These are phyloP conservation scores for Astropecten irregularis DNA, from an alignment of 53 echinoderm and acorn worm species.

Conservation along the genomic window DNA sequence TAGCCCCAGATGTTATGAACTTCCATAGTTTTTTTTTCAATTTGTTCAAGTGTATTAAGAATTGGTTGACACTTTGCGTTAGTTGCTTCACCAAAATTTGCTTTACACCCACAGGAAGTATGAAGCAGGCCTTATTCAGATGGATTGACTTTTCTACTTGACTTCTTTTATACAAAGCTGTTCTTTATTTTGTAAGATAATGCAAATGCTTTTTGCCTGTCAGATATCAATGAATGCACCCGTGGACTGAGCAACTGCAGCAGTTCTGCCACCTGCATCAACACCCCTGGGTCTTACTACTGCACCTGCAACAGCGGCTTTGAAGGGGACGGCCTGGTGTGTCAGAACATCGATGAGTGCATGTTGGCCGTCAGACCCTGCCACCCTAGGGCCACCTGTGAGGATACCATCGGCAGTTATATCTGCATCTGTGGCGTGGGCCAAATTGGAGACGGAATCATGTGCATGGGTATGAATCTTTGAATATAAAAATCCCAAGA, in stretches of 20 bases:
- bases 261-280: constrained; percentile 60
- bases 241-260: constrained; percentile 71
- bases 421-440: constrained; percentile 70
- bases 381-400: constrained; percentile 71
- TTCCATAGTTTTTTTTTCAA: too few relatives aligned
- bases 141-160: too few relatives aligned
- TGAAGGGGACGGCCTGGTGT: constrained; percentile 63
- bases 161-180: too few relatives aligned
- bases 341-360: constrained; percentile 80
- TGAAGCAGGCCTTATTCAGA: too few relatives aligned
- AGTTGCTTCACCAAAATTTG: too few relatives aligned
- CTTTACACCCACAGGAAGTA: too few relatives aligned
- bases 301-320: constrained; percentile 75
- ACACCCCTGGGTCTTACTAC: constrained; percentile 66
- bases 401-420: constrained; percentile 74
- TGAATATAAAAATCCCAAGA: too few relatives aligned
- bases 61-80: too few relatives aligned
- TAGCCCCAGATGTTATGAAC: too few relatives aligned
- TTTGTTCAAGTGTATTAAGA: too few relatives aligned
- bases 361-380: constrained; percentile 46
- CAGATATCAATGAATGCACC: constrained; percentile 82
- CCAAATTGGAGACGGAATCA: constrained; percentile 73
- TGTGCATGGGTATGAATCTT: constrained; percentile 80
- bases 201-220: not conserved
- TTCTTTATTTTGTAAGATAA: too few relatives aligned